Conservation (phyloP, 2,888 invertebrate genomes). For the Dynastes tityus region DNA sequence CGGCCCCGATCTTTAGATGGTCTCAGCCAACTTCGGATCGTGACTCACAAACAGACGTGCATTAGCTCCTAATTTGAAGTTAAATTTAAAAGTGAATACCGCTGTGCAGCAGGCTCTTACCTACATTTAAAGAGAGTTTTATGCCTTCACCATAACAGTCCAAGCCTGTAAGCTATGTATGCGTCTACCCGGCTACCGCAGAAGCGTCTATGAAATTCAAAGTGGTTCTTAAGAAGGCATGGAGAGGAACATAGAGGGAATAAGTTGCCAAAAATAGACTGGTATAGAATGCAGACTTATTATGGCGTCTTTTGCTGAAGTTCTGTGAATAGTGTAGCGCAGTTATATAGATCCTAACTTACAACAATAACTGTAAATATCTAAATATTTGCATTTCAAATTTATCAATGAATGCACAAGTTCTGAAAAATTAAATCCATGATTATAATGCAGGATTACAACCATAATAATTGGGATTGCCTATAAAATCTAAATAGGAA, state of each 20-base stretch:
- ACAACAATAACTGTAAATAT: no score
- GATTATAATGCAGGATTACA: no score
- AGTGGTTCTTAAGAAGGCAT: constrained; percentile 10
- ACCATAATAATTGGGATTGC: no score
- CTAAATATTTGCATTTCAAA: no score
- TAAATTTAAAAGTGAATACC: constrained; percentile 46
- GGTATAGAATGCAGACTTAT: not conserved
- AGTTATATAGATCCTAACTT: no score
- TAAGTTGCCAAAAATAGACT: constrained; percentile 6
- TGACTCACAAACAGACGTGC: constrained; percentile 40
- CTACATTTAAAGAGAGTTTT: constrained; percentile 46
- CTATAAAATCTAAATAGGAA: no score
- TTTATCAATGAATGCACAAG: no score
- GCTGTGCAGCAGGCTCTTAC: constrained; percentile 32
- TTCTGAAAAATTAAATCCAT: no score
- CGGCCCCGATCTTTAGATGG: constrained; percentile 52
- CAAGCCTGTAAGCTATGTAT: constrained; percentile 5
- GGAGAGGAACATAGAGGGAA: constrained; percentile 4
- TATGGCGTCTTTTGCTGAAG: not conserved
- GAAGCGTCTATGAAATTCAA: constrained; percentile 27
- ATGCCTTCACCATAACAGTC: constrained; percentile 41
- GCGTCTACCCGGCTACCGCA: constrained; percentile 13
- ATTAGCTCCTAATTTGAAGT: constrained; percentile 46
- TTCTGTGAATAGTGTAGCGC: no score
- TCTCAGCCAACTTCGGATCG: constrained; percentile 35